A percentile compares a stretch with the other conserved stretches of the same genome.
Evolutionary conservation across 92 coral and sea anemone species (phyloP).

Genomic region (Epizoanthus scotinus): DNA sequence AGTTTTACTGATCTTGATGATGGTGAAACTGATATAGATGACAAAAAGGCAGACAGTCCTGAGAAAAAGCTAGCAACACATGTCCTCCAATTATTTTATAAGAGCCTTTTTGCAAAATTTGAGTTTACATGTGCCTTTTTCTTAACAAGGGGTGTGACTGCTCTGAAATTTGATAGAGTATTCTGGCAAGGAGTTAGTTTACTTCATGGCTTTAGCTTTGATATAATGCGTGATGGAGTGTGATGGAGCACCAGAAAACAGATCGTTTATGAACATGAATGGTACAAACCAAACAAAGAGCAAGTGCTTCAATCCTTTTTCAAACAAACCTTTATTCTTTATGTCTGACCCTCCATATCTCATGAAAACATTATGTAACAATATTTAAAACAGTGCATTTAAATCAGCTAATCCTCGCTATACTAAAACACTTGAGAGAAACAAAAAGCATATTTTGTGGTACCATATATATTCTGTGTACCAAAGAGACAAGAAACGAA

Average conservation of each 20-base stretch:
- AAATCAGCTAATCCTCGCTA: slow-evolving; percentile 40
- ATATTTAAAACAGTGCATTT: slow-evolving; percentile 56
- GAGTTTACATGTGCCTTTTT: slow-evolving; percentile 63
- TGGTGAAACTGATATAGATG: slow-evolving; percentile 32
- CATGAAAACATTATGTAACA: slow-evolving; percentile 57
- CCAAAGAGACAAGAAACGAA: slow-evolving; percentile 44
- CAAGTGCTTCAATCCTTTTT: slow-evolving; percentile 48
- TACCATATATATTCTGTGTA: slow-evolving; percentile 54
- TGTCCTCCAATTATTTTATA: slow-evolving; percentile 59
- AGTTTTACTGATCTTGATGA: slow-evolving; percentile 62
- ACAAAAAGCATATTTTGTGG: slow-evolving; percentile 49
- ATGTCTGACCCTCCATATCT: slow-evolving; percentile 67
- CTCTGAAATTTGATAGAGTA: slow-evolving; percentile 50
- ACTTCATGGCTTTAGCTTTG: slow-evolving; percentile 53
- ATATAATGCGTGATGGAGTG: slow-evolving; percentile 47
- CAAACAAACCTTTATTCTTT: slow-evolving; percentile 43
- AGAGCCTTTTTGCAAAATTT: slow-evolving; percentile 50
- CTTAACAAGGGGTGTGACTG: slow-evolving; percentile 56
- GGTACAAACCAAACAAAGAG: slow-evolving; percentile 45
- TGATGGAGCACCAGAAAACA: slow-evolving; percentile 68
- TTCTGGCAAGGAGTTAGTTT: slow-evolving; percentile 71
- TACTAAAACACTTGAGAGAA: slow-evolving; percentile 33
- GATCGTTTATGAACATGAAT: slow-evolving; percentile 57
- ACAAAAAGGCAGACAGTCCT: background rate
- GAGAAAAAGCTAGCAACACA: slow-evolving; percentile 47